A percentile compares a stretch with the other conserved stretches of the same genome.
Evolutionary conservation across 2,888 invertebrate species (phyloP).

Genomic region (Anticlea derivata): DNA sequence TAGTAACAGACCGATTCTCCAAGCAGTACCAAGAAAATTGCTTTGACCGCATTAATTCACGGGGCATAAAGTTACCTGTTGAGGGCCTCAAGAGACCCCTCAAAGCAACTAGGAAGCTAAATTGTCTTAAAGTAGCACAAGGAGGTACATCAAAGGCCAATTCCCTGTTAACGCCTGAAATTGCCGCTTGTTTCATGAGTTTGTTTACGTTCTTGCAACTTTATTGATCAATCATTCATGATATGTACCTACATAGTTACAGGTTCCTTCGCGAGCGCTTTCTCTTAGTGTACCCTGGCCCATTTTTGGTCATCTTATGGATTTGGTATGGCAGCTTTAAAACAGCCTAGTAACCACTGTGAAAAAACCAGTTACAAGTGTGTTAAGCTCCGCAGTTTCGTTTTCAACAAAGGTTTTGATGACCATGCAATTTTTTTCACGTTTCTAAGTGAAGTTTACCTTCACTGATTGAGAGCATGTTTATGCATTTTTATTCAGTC

Average conservation of each 20-base stretch:
- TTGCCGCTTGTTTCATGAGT: constrained; percentile 17
- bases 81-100: constrained; percentile 55
- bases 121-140: constrained; percentile 60
- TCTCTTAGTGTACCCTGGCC: neutral
- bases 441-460: too few species aligned
- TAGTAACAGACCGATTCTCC: constrained; percentile 48
- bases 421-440: too few species aligned
- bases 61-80: constrained; percentile 73
- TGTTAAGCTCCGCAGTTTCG: too few species aligned
- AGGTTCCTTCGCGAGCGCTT: neutral
- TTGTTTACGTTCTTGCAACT: constrained; percentile 23
- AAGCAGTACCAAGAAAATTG: constrained; percentile 59
- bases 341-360: neutral
- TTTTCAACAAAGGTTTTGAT: too few species aligned
- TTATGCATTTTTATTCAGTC: too few species aligned
- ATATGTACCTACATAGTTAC: neutral
- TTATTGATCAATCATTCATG: constrained; percentile 13
- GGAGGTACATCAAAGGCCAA: constrained; percentile 59
- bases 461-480: too few species aligned
- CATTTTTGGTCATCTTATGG: too few species aligned
- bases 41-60: constrained; percentile 71
- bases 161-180: constrained; percentile 19
- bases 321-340: neutral
- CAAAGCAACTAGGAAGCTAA: constrained; percentile 65
- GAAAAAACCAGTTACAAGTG: too few species aligned